Conservation (phyloP, 92 coral and sea anemone species). For the Epizoanthus illoricatus region DNA sequence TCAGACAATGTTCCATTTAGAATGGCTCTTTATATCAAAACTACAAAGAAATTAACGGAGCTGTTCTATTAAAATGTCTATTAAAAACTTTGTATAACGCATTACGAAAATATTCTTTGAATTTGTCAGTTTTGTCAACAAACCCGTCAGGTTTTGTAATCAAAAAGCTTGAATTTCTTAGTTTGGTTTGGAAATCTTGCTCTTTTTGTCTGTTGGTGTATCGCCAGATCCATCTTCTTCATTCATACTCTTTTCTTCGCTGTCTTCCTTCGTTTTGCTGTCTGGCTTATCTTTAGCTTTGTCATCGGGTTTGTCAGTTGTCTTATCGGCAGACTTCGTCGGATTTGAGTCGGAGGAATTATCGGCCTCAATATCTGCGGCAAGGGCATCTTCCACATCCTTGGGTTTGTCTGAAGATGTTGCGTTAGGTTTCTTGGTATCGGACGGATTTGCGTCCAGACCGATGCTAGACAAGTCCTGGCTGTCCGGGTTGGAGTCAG, state of each 20-base stretch:
- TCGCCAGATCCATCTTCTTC: constrained; percentile 30
- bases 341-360: background rate
- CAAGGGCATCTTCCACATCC: background rate
- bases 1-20: background rate
- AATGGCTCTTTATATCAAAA: constrained; percentile 13
- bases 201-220: background rate
- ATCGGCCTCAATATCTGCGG: constrained; percentile 8
- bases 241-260: constrained; percentile 18
- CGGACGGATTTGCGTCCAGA: background rate
- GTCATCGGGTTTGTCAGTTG: constrained; percentile 8
- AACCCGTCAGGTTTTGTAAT: background rate
- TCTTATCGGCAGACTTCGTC: background rate
- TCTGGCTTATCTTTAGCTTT: background rate
- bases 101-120: constrained; percentile 22
- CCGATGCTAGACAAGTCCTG: constrained; percentile 32
- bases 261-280: constrained; percentile 4
- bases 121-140: background rate
- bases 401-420: background rate
- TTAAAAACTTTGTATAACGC: too few species aligned
- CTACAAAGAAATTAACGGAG: background rate
- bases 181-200: constrained; percentile 3
- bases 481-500: constrained; percentile 6
- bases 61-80: too few species aligned
- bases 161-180: background rate
- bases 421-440: background rate